Percentiles rank a stretch among this genome's conserved stretches.
These are phyloP conservation scores for Phrynosoma blainvillii DNA, from an alignment of 2,113 vertebrate species.

Conservation along the genomic window DNA sequence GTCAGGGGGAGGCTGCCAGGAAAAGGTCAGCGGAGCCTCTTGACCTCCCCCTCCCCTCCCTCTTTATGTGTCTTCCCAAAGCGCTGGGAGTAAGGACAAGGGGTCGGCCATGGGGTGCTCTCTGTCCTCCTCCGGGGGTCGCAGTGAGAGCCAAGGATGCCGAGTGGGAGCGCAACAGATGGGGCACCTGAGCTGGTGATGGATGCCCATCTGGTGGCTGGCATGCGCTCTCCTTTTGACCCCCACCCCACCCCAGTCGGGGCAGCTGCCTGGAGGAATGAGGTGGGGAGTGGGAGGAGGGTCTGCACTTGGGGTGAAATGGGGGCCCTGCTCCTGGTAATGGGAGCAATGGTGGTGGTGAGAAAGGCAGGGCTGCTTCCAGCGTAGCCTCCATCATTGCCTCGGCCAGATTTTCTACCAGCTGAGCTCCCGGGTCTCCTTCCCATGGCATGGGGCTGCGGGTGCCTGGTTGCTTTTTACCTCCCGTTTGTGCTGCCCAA, in stretches of 20 bases:
- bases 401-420: conserved; percentile 80
- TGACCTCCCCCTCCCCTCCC: conserved; percentile 61
- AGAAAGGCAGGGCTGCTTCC: conserved; percentile 72
- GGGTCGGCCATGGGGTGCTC: not conserved
- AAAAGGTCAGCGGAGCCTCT: conserved; percentile 81
- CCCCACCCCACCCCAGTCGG: no score
- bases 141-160: conserved; percentile 53
- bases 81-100: conserved; percentile 66
- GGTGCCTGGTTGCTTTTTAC: conserved; percentile 79
- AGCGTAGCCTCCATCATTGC: conserved; percentile 81
- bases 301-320: conserved; percentile 79
- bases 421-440: conserved; percentile 73
- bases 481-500: conserved; percentile 80
- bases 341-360: conserved; percentile 72
- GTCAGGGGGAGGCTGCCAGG: conserved; percentile 77
- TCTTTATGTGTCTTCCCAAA: conserved; percentile 63
- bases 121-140: no score
- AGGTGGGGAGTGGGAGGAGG: conserved; percentile 65
- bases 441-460: conserved; percentile 77
- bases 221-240: conserved; percentile 63
- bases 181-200: conserved; percentile 83
- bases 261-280: no score
- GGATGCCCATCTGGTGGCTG: conserved; percentile 81
- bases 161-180: conserved; percentile 79
- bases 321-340: conserved; percentile 24